phyloP scores from a whole-genome alignment of 2,888 invertebrate genomes.

The Fragum whitleyi region DNA sequence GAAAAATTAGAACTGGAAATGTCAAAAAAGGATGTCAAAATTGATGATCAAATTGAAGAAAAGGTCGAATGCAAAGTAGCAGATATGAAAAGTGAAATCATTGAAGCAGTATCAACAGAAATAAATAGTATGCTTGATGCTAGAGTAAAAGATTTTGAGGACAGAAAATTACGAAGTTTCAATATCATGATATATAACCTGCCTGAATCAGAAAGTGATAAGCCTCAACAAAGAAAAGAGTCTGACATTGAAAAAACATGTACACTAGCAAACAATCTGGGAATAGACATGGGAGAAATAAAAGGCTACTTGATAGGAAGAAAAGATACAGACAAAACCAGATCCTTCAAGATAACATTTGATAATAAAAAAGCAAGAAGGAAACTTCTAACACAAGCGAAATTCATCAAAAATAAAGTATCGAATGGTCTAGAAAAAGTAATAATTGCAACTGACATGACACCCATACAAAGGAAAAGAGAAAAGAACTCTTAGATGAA shows the following conservation, averaged over 20 bases:
- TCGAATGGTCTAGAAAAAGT: not conserved
- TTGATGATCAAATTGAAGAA: not conserved
- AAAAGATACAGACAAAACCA: not conserved
- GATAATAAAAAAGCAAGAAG: conserved; percentile 8
- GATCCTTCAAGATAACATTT: not conserved
- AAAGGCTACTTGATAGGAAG: not conserved
- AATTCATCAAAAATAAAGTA: not conserved
- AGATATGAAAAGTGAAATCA: not conserved
- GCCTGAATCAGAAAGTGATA: not conserved
- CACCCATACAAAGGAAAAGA: not conserved
- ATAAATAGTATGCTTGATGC: not conserved
- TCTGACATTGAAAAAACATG: not conserved
- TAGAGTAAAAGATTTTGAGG: not conserved
- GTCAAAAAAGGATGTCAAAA: not conserved
- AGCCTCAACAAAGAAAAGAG: not conserved
- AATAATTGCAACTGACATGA: not conserved
- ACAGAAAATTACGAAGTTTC: not conserved
- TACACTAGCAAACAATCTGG: not conserved
- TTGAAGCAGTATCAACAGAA: not conserved
- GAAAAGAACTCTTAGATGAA: not conserved
- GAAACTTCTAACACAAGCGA: not conserved
- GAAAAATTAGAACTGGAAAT: not conserved
- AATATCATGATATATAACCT: not conserved
- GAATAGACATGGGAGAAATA: not conserved
- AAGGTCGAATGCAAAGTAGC: not conserved